Percentiles rank a stretch among this genome's conserved stretches.
These are phyloP conservation scores for Coregonus clupeaformis DNA, from an alignment of 2,113 vertebrate species.

Conservation along the genomic window DNA sequence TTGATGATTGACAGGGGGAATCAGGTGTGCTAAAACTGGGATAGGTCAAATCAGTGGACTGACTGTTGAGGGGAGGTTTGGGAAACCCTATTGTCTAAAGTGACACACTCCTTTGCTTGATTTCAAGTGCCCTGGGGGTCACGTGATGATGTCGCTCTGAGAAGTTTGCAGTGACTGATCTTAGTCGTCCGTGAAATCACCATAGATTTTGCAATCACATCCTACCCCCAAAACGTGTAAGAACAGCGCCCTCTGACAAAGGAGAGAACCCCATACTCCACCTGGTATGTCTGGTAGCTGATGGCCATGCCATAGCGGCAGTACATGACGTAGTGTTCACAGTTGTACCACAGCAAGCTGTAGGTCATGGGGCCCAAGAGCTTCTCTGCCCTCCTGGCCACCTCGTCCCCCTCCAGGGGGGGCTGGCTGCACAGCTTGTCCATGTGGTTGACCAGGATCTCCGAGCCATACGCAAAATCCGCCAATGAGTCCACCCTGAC, in stretches of 20 bases:
- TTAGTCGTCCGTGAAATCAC: no score
- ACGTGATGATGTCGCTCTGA: no score
- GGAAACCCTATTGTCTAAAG: no score
- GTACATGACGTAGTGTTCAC: slow-evolving; percentile 96
- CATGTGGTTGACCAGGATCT: slow-evolving; percentile 87
- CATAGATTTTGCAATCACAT: no score
- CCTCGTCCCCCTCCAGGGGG: slow-evolving; percentile 81
- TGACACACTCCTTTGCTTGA: no score
- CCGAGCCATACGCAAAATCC: slow-evolving; percentile 90
- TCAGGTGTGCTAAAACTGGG: no score
- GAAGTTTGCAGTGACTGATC: no score
- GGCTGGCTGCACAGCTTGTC: slow-evolving; percentile 79
- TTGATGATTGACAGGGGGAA: no score
- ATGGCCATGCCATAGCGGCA: slow-evolving; percentile 87
- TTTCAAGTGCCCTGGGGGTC: no score
- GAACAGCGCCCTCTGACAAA: not conserved
- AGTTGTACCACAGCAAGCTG: slow-evolving; percentile 97
- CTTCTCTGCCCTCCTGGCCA: slow-evolving; percentile 84
- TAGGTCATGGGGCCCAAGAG: slow-evolving; percentile 83
- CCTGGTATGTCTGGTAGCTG: slow-evolving; percentile 94
- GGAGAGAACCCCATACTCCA: slow-evolving; percentile 44
- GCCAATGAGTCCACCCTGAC: slow-evolving; percentile 89
- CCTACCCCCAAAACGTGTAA: not conserved
- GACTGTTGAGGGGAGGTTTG: no score
- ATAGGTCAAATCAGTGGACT: no score